Conservation (phyloP, 2,113 vertebrate genomes). For the Arenaria interpres region DNA sequence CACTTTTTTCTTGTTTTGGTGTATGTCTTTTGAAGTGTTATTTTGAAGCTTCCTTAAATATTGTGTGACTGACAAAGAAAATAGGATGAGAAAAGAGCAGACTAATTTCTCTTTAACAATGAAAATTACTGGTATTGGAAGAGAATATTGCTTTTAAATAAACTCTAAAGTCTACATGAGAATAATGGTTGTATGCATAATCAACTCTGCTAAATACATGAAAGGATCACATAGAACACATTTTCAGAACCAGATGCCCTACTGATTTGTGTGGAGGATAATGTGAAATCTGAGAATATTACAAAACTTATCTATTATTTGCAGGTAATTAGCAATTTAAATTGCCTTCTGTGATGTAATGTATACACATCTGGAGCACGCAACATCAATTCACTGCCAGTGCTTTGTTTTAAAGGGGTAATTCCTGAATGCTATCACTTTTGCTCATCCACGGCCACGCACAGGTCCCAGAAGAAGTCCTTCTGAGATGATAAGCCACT, state of each 20-base stretch:
- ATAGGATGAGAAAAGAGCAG: neutral
- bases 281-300: conserved; percentile 21
- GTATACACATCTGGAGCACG: neutral
- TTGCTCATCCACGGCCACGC: neutral
- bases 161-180: neutral
- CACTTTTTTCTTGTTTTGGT: neutral
- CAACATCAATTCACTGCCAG: neutral
- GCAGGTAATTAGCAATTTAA: neutral
- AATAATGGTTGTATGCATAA: neutral
- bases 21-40: neutral
- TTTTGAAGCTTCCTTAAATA: neutral
- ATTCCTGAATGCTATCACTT: neutral
- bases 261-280: neutral
- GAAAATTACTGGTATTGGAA: neutral
- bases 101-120: neutral
- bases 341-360: neutral
- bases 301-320: neutral
- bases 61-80: neutral
- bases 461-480: neutral
- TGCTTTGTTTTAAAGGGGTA: neutral
- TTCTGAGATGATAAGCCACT: neutral
- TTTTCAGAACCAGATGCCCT: neutral
- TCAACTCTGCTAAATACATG: neutral
- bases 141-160: conserved; percentile 5
- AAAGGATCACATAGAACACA: neutral